Evolutionary conservation across 1,140 invertebrate species (phyloP).

Genomic region (Chrysomallon squamiferum): DNA sequence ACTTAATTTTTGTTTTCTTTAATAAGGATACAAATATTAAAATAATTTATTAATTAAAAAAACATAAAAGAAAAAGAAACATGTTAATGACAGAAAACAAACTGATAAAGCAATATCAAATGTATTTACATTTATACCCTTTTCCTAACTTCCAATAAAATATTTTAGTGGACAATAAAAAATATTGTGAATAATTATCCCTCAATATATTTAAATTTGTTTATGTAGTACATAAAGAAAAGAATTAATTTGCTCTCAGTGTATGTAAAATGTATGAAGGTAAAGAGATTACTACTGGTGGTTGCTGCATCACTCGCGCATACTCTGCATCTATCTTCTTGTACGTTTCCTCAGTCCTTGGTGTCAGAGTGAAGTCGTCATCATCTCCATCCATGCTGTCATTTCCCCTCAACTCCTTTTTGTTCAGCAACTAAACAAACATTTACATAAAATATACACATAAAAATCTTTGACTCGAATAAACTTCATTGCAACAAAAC

Average conservation of each 20-base stretch:
- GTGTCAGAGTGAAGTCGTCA: slow-evolving; percentile 87
- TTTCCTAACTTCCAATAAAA: background rate
- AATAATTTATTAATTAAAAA: too few species aligned
- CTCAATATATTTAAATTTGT: background rate
- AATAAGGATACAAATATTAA: background rate
- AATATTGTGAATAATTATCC: background rate
- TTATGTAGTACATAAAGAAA: too few species aligned
- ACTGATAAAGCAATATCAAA: background rate
- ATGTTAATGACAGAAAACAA: background rate
- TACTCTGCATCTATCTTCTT: slow-evolving; percentile 96
- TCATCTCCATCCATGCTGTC: slow-evolving; percentile 86
- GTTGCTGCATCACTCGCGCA: slow-evolving; percentile 82
- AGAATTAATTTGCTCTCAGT: too few species aligned
- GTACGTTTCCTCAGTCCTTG: slow-evolving; percentile 92
- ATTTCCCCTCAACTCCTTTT: slow-evolving; percentile 97
- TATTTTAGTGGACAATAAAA: background rate
- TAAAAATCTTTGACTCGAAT: background rate
- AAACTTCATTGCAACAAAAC: background rate
- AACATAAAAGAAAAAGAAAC: background rate
- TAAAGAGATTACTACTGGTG: too few species aligned
- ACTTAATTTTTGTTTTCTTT: background rate
- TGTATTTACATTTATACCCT: too few species aligned
- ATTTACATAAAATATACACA: background rate
- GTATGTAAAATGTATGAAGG: too few species aligned
- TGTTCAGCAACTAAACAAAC: slow-evolving; percentile 81